These are phyloP conservation scores for Pelosia muscerda DNA, from an alignment of 2,888 invertebrate genomes.

Conservation along the genomic window DNA sequence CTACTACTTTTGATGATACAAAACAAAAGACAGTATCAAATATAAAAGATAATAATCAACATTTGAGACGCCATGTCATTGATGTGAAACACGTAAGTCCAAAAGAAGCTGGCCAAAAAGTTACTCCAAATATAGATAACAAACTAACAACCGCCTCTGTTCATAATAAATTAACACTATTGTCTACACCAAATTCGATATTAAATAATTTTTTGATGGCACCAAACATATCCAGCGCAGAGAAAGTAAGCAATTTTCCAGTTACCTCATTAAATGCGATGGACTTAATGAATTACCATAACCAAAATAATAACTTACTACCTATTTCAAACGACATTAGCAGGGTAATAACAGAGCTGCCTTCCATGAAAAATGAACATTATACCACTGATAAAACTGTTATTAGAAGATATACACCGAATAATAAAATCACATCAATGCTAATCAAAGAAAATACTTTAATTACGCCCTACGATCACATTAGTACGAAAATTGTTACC, in stretches of 20 bases:
- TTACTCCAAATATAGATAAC: not conserved
- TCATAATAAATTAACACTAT: slow-evolving; percentile 6
- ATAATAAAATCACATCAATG: not conserved
- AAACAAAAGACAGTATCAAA: not conserved
- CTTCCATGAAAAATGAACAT: not conserved
- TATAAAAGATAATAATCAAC: not conserved
- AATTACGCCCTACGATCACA: too few species aligned
- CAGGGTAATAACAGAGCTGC: not conserved
- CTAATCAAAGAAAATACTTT: not conserved
- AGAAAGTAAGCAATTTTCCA: not conserved
- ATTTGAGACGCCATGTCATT: not conserved
- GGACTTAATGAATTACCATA: not conserved
- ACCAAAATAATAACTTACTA: not conserved
- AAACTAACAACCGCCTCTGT: slow-evolving; percentile 11
- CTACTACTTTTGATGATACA: not conserved
- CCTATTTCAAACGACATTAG: not conserved
- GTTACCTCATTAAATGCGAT: too few species aligned
- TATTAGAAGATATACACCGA: not conserved
- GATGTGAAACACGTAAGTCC: not conserved
- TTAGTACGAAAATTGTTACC: not conserved
- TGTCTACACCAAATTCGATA: not conserved
- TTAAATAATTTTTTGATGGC: not conserved
- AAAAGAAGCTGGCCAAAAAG: not conserved
- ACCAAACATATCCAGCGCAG: not conserved
- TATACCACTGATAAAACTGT: not conserved